Evolutionary conservation across 2,888 invertebrate species (phyloP), one percentile per base, ranked within the genome.

Genomic region (Tetrapedia diversipes): DNA sequence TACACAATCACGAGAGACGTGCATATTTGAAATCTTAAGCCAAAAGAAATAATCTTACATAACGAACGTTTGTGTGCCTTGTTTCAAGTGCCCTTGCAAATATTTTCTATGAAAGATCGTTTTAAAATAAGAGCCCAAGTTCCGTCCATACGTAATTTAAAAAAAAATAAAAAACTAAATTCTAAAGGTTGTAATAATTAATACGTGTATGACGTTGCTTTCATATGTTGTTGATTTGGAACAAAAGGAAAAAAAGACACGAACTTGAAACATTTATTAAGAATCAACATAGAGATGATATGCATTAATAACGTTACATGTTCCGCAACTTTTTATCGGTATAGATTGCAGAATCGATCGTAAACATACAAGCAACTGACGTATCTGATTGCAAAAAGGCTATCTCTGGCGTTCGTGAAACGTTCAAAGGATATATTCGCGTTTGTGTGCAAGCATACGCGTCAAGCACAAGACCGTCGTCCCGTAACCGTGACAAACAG

Each of bases 51-150:
- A 51, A 22, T 65, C 27, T 77, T 77, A 65, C 47, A 32, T 77
- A 77, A 77, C 59, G 63, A 16, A 65, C 41, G 56, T 57, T 29
- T 61, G 45, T 56, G 80, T 85, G 85, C 83, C 85, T 85, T 85
- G 66, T 51, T 69, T 66, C 43, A 85, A 85, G 82, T 83, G 85
- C 65, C 82, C 80, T 85, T 83, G 72, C 77, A 27, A 66, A 61
- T 57, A n/a, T 77, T 70, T 70, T 64, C 59, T 39, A 65, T 63
- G 54, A 65, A n/a, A 37, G 41, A 65, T 53, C 51, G 41, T 4
- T 34, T 68, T 24, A 14, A 19, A 16, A 10, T 39, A 22, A 63
- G 1, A 19, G 8, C 24, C 16, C 57, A 10, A 37, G 32, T 56
- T 64, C 53, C 71, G 71, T 59, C 32, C 41, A 43, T 43, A 39